Evolutionary conservation across 2,113 vertebrate genomes (phyloP), one percentile per base, ranked within the genome.

Genomic region (Chaenogobius annularis): DNA sequence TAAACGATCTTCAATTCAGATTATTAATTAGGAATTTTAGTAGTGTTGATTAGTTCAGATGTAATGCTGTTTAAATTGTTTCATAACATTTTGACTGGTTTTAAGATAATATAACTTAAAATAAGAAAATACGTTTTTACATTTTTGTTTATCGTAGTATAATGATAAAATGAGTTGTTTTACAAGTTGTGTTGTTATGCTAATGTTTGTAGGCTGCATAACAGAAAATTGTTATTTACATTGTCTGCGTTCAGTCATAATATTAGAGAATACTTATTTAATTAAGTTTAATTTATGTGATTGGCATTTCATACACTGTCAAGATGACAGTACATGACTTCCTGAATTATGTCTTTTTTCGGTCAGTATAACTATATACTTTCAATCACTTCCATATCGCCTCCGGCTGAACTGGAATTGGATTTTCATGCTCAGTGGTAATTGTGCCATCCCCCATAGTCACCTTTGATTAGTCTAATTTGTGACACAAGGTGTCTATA

Each of bases 401-500:
- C 76, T 52, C 79, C 70, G 80, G 84, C 73, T 83, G 20, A 81
- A 55, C 59, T 75, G 58, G 35, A 81, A 85, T 85, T 82, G 68
- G 66, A 78, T 84, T 81, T 81, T 44, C 66, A 76, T 75, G 66
- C 68, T 77, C 66, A 26, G 37, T n/a, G 59, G 52, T 84, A 83
- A 83, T 77, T 83, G 74, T 83, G 64, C 81, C 77, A 10, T 69
- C 62, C 72, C 78, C 81, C 12, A 48, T 76, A 74, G 69, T 83
- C 74, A 66, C 55, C 62, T 75, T 23, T 75, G 66, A 86, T 85
- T 78, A 77, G 78, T 85, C 77, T 64, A 73, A 82, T 80, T 80
- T 86, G 66, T 85, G 68, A 69, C 46, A 54, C 77, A 56, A 81
- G 71, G 84, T 81, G 69, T 85, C 85, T 79, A 58, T 83, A 83